Percentiles rank a stretch among this genome's conserved stretches.
Conservation (phyloP, 2,888 invertebrate species). For the Chymomyza caudatula region DNA sequence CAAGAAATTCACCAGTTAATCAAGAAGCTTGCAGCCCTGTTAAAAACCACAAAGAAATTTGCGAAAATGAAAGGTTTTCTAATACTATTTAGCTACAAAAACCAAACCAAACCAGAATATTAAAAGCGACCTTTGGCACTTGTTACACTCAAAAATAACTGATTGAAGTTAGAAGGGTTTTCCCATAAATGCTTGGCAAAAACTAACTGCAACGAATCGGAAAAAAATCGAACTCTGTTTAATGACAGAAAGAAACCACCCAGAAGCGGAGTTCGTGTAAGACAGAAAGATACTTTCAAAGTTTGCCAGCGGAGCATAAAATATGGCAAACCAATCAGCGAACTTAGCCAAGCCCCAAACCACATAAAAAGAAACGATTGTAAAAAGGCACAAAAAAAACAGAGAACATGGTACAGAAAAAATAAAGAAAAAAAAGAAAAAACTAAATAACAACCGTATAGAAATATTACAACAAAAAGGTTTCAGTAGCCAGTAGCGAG, state of each 20-base stretch:
- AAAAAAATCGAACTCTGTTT: neutral
- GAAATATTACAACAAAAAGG: conserved; percentile 35
- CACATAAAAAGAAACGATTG: conserved; percentile 35
- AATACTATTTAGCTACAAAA: no score
- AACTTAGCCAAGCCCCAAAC: conserved; percentile 14
- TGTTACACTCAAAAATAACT: neutral
- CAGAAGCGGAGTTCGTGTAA: conserved; percentile 43
- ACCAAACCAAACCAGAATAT: no score
- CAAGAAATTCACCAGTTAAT: no score
- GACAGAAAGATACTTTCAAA: conserved; percentile 6
- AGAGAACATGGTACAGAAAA: neutral
- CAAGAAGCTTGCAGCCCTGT: no score
- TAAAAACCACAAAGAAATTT: no score
- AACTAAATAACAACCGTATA: conserved; percentile 34
- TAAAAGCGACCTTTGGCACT: neutral
- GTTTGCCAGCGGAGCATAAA: conserved; percentile 6
- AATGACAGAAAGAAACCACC: conserved; percentile 41
- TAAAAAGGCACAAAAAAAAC: conserved; percentile 36
- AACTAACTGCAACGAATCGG: conserved; percentile 35
- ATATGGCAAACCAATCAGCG: conserved; percentile 53
- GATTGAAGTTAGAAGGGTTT: no score
- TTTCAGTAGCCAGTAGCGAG: conserved; percentile 48
- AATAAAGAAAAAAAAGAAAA: conserved; percentile 28
- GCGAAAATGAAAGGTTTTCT: no score
- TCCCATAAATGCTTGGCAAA: neutral